phyloP scores from a whole-genome alignment of 1,140 invertebrate genomes.

The Ceratina calcarata region DNA sequence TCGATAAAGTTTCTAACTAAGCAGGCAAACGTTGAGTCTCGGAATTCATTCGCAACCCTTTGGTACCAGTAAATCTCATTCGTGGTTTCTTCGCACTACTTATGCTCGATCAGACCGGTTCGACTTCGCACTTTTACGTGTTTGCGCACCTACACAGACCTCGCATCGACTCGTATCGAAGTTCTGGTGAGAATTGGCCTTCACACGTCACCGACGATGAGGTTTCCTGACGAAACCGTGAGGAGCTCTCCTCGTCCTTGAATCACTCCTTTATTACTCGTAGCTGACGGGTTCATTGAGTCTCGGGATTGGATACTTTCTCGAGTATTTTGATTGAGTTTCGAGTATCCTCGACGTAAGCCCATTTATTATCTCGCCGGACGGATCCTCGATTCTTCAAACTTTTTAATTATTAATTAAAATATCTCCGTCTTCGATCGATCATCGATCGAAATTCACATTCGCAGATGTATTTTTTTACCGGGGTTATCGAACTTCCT shows the following conservation, averaged over 20 bases:
- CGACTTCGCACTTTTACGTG: conserved; percentile 27
- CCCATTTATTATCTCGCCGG: too few relatives aligned
- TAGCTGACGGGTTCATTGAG: background rate
- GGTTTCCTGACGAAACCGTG: conserved; percentile 28
- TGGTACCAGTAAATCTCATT: conserved; percentile 1
- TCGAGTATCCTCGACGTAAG: too few relatives aligned
- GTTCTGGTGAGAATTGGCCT: conserved; percentile 29
- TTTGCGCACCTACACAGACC: background rate
- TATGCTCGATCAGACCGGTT: conserved; percentile 38
- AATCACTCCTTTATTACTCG: background rate
- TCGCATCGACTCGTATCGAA: background rate
- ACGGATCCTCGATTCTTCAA: too few relatives aligned
- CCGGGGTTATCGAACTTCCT: background rate
- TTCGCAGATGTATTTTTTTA: background rate
- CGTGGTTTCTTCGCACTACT: conserved; percentile 47
- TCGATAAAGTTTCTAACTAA: conserved; percentile 51
- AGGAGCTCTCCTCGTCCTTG: conserved; percentile 1
- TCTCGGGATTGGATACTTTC: background rate
- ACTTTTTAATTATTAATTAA: too few relatives aligned
- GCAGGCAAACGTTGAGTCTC: conserved; percentile 38
- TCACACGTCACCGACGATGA: conserved; percentile 28
- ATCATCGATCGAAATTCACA: too few relatives aligned
- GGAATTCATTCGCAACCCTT: conserved; percentile 30
- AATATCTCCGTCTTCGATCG: too few relatives aligned
- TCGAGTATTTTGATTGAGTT: background rate